Evolutionary conservation across 1,140 invertebrate genomes (phyloP).

Genomic region (Drosophila baimaii): DNA sequence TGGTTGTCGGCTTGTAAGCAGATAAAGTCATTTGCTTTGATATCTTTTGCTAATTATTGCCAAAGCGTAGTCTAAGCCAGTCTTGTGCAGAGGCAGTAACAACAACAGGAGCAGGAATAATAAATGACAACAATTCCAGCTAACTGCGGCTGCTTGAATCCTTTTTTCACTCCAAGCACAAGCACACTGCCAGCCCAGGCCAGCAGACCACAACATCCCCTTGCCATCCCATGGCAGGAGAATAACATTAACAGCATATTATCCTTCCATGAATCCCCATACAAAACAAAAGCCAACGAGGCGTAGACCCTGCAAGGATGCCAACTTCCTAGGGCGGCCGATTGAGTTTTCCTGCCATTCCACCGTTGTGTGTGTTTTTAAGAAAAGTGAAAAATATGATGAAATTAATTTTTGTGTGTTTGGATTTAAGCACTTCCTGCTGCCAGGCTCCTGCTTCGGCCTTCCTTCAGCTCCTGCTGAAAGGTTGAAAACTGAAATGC

Average conservation of each 20-base stretch:
- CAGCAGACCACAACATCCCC: conserved; percentile 59
- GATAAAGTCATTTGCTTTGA: conserved; percentile 83
- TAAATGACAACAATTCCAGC: conserved; percentile 79
- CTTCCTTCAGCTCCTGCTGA: conserved; percentile 21
- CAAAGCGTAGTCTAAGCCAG: conserved; percentile 73
- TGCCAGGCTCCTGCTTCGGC: background rate
- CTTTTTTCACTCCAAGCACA: conserved; percentile 59
- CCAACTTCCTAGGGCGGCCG: conserved; percentile 31
- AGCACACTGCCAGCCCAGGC: conserved; percentile 6
- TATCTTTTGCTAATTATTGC: conserved; percentile 81
- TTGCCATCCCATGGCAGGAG: conserved; percentile 28
- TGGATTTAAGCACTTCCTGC: conserved; percentile 49
- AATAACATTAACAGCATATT: conserved; percentile 78
- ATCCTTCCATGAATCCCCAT: conserved; percentile 58
- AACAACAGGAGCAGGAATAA: conserved; percentile 66
- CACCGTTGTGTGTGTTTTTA: conserved; percentile 41
- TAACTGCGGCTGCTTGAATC: conserved; percentile 77
- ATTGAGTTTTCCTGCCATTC: conserved; percentile 50
- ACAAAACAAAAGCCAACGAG: conserved; percentile 77
- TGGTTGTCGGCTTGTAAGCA: conserved; percentile 63
- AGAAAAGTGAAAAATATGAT: conserved; percentile 80
- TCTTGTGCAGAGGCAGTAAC: conserved; percentile 41
- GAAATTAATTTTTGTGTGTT: conserved; percentile 81
- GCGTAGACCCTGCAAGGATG: conserved; percentile 55
- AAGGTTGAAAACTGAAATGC: conserved; percentile 70